Base-by-base conservation (phyloP, 2,797 vertebrate species). In the Eulemur mongoz region DNA sequence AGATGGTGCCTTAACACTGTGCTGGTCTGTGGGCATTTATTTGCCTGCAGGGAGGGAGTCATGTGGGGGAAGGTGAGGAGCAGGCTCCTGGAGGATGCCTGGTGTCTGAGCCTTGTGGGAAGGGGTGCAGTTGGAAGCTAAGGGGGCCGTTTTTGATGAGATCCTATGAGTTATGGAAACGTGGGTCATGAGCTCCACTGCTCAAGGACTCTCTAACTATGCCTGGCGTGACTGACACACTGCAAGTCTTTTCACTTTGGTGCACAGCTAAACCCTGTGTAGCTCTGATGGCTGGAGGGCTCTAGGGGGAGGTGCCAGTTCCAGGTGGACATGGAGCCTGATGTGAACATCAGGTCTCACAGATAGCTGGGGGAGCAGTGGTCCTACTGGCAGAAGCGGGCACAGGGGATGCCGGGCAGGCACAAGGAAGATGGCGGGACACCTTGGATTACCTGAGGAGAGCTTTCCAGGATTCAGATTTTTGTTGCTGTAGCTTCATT, bases 1-100 rank as follows among this genome's bases (percentile, higher is more conserved):
- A 38, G 25, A n/a, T 5, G 6, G 8, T 20, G 0, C 4, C 40
- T 72, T 8, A 23, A 25, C 22, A 35, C 1, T 12, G 4, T 1
- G 0, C n/a, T 52, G 76, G 45, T 43, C 43, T 38, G 0, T 23
- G 76, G 32, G 4, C 45, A 11, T 40, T 69, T 23, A 13, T 61
- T 81, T 40, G 20, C 69, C 10, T 23, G 12, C 50, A 81, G 76
- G 45, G 61, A 78, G 63, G 57, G 50, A 38, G 12, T 2, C 14
- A 3, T 12, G 13, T 20, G 14, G 25, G 14, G 1, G 25, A 22
- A 45, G 2, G 27, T 15, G n/a, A 43, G 11, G 5, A 76, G 7
- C 1, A 43, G 61, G n/a, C 5, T 4, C n/a, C 15, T 23, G 7
- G 43, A 78, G 78, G 10, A 45, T 13, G 2, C 6, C 13, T 7